Conservation (phyloP, 2,888 invertebrate genomes). For the Caradrina kadenii region DNA sequence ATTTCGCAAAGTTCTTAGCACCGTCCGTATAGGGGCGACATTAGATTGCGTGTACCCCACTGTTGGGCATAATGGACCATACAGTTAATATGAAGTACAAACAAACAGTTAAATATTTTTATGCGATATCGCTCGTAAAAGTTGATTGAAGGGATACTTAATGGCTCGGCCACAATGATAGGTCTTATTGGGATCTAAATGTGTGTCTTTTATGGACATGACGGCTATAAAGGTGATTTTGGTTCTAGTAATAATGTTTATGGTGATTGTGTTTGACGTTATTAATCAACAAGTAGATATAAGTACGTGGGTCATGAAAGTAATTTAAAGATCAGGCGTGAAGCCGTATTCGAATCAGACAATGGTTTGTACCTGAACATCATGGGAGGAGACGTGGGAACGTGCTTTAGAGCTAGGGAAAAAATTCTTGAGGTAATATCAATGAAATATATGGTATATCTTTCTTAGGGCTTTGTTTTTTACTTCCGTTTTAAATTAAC, state of each 20-base stretch:
- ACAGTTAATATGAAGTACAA: conserved; percentile 88
- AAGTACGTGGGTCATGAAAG: neutral
- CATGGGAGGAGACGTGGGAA: neutral
- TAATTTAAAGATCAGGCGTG: neutral
- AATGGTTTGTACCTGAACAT: neutral
- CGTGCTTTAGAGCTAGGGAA: neutral
- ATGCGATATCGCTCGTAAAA: conserved; percentile 87
- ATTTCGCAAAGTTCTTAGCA: conserved; percentile 52
- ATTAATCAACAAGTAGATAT: conserved; percentile 14
- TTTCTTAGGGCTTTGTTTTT: no score
- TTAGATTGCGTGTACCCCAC: conserved; percentile 59
- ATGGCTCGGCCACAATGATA: conserved; percentile 75
- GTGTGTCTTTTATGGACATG: conserved; percentile 63
- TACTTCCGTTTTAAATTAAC: no score
- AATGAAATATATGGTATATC: neutral
- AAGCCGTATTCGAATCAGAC: neutral
- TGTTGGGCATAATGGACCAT: conserved; percentile 59
- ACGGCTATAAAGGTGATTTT: conserved; percentile 59
- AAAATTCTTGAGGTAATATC: neutral
- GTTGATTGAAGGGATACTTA: conserved; percentile 86
- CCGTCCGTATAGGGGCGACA: conserved; percentile 59
- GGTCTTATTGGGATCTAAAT: conserved; percentile 75
- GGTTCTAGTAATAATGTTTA: conserved; percentile 47
- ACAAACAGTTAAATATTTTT: conserved; percentile 90
- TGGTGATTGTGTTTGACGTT: conserved; percentile 31